phyloP scores from a whole-genome alignment of 2,797 vertebrate genomes.

The Galago senegalensis region DNA sequence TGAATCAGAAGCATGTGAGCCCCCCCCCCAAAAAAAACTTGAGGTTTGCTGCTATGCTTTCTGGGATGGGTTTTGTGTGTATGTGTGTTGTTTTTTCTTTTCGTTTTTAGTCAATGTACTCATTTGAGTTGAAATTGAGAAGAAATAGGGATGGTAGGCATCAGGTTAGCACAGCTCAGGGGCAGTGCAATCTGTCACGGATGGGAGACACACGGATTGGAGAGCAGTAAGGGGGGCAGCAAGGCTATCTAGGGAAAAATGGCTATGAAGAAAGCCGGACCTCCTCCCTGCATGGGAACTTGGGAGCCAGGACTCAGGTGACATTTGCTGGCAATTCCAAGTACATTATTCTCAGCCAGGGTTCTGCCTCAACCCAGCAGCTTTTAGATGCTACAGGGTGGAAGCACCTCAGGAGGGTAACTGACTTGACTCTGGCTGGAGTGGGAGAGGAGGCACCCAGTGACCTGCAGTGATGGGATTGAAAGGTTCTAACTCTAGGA shows the following conservation, averaged over 20 bases:
- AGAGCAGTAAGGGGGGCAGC: too few relatives aligned
- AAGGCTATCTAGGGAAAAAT: fast-evolving
- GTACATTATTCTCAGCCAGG: not conserved
- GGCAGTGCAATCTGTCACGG: not conserved
- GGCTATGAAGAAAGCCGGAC: not conserved
- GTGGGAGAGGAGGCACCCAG: not conserved
- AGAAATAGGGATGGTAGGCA: not conserved
- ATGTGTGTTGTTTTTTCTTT: conserved; percentile 3
- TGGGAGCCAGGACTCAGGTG: not conserved
- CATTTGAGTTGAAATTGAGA: conserved; percentile 22
- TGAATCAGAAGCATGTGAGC: not conserved
- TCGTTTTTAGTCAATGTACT: not conserved
- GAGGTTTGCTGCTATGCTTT: not conserved
- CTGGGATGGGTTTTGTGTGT: not conserved
- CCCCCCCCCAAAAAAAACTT: not conserved
- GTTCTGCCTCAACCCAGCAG: not conserved
- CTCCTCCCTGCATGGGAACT: fast-evolving
- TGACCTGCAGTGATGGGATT: not conserved
- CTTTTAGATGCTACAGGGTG: not conserved
- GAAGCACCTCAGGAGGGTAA: not conserved
- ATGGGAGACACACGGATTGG: not conserved
- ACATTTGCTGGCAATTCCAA: fast-evolving
- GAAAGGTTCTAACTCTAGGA: not conserved
- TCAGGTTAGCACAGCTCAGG: not conserved
- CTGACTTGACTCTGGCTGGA: not conserved